Base-by-base conservation (phyloP, 2,797 vertebrate genomes). In the Protonibea diacanthus region DNA sequence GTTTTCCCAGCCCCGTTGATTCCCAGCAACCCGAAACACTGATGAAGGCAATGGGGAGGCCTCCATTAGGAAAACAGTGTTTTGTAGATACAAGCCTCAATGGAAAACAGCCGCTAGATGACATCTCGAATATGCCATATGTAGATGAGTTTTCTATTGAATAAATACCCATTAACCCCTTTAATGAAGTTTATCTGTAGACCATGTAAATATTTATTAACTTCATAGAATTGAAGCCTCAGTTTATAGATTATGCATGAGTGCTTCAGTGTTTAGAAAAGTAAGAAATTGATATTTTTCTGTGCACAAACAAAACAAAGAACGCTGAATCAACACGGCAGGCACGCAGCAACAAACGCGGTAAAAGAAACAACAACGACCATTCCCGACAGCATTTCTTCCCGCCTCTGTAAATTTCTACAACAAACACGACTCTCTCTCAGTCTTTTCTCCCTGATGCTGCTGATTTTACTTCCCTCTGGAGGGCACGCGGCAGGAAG, bases 1-100 rank as follows among this genome's bases (percentile, higher is more conserved):
- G 98, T 98, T 93, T 99, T 99, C 52, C 98, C 98, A 45, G 98
- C 98, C 44, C 98, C 98, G 29, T 99, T 99, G 87, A 99, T 98
- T 79, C 98, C 98, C 81, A 99, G 93, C 66, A 99, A 96, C 40
- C 98, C 98, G 72, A 99, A 99, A 84, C 98, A 99, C 98, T 99
- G 73, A 23, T 55, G 85, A 82, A 81, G 49, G 88, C 80, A 84
- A 69, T 0, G 42, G 27, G 71, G 73, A 65, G 74, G 51, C 15
- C 8, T 78, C 65, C 18, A 1, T 92, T 84, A 87, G 71, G 13
- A 80, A 75, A 79, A 75, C 68, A 15, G 25, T 11, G 10, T 38
- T 69, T 52, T 63, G 76, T 13, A 47, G 15, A 57, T 2, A 48
- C 20, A 38, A 53, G 48, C 25, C 45, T 80, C 75, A 57, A 27